These are phyloP conservation scores for Ailuropoda melanoleuca DNA, from an alignment of 2,113 vertebrate genomes.

Conservation along the genomic window DNA sequence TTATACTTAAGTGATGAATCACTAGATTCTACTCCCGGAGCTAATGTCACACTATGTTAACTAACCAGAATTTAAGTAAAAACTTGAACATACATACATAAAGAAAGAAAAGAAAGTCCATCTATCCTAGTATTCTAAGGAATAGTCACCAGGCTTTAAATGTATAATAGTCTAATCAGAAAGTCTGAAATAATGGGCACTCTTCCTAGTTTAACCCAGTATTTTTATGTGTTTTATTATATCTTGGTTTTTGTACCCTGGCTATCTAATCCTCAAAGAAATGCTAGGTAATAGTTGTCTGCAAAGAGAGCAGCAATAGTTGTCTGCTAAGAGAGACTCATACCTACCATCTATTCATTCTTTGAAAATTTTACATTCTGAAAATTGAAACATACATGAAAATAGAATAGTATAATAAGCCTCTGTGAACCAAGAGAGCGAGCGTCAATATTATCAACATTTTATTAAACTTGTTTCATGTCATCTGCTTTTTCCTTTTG, in stretches of 20 bases:
- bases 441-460: background rate
- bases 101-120: background rate
- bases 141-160: background rate
- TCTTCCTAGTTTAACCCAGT: background rate
- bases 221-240: conserved; percentile 8
- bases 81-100: background rate
- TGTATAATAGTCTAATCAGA: background rate
- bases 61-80: background rate
- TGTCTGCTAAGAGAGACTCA: background rate
- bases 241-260: background rate
- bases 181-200: background rate
- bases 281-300: background rate
- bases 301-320: background rate
- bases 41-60: background rate
- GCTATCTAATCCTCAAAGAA: conserved; percentile 1
- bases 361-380: conserved; percentile 8
- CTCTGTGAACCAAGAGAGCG: background rate
- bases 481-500: background rate
- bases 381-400: background rate
- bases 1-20: background rate
- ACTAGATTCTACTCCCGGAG: background rate
- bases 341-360: background rate
- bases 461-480: background rate
- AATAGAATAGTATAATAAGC: background rate
- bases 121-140: background rate